Conservation (phyloP, 2,888 invertebrate genomes). For the Metacarcinus magister region DNA sequence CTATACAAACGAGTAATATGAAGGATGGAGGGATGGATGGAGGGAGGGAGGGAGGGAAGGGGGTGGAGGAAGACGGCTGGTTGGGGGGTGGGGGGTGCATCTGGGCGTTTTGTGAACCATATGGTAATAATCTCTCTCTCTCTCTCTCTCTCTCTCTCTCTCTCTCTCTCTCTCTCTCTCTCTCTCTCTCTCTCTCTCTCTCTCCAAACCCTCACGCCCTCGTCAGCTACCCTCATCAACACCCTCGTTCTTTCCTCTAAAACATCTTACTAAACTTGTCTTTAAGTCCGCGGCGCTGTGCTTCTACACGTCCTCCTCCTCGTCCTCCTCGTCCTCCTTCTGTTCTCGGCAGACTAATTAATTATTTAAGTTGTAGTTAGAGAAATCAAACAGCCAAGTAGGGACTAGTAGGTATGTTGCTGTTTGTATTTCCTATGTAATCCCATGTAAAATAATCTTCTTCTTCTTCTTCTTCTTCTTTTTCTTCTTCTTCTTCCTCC, state of each 20-base stretch:
- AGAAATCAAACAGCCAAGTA: too few species aligned
- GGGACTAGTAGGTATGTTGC: too few species aligned
- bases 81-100: neutral
- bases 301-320: neutral
- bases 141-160: conserved; percentile 9
- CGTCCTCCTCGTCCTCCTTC: neutral
- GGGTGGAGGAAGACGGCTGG: neutral
- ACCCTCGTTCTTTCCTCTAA: neutral
- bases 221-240: neutral
- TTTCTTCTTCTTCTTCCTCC: neutral
- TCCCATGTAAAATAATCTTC: too few species aligned
- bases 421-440: too few species aligned
- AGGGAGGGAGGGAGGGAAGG: neutral
- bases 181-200: neutral
- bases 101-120: neutral
- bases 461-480: neutral
- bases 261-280: neutral
- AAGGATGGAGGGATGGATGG: too few species aligned
- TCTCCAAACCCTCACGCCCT: neutral
- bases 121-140: neutral
- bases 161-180: neutral
- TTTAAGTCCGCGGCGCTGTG: neutral
- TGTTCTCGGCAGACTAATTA: too few species aligned
- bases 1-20: too few species aligned
- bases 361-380: too few species aligned